Conservation (phyloP, 2,888 invertebrate genomes). For the Polydrusus pterygomalis region DNA sequence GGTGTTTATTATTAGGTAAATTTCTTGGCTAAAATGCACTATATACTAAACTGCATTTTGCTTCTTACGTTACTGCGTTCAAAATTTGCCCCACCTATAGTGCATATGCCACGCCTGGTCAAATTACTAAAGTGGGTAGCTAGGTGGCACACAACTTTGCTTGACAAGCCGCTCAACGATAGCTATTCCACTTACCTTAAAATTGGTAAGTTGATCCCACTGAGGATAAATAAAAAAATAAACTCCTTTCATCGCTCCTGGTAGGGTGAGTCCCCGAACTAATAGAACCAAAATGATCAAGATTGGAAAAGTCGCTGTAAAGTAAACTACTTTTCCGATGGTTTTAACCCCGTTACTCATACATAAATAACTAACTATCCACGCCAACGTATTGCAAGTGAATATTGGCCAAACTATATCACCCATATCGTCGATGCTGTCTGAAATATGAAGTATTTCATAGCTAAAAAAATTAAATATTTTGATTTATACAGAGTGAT, state of each 20-base stretch:
- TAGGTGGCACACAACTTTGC: no score
- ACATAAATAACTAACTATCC: slow-evolving; percentile 90
- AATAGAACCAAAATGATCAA: slow-evolving; percentile 82
- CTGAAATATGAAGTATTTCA: slow-evolving; percentile 85
- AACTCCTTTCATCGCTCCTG: slow-evolving; percentile 86
- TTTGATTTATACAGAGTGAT: no score
- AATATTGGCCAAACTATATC: slow-evolving; percentile 88
- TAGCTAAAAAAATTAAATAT: no score
- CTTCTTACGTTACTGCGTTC: no score
- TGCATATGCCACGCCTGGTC: no score
- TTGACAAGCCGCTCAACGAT: no score
- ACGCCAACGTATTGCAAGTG: slow-evolving; percentile 82
- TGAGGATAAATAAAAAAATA: slow-evolving; percentile 86
- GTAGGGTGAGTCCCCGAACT: slow-evolving; percentile 85
- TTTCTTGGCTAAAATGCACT: no score
- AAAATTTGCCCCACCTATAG: no score
- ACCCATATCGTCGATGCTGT: slow-evolving; percentile 83
- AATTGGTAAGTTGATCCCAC: slow-evolving; percentile 84
- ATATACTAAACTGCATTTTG: no score
- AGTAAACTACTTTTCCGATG: slow-evolving; percentile 92
- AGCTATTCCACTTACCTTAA: slow-evolving; percentile 77
- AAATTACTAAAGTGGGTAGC: no score
- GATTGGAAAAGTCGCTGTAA: slow-evolving; percentile 91
- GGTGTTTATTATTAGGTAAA: no score
- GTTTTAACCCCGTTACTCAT: slow-evolving; percentile 91